Base-by-base conservation (phyloP, 2,113 vertebrate species). In the Cygnus atratus region DNA sequence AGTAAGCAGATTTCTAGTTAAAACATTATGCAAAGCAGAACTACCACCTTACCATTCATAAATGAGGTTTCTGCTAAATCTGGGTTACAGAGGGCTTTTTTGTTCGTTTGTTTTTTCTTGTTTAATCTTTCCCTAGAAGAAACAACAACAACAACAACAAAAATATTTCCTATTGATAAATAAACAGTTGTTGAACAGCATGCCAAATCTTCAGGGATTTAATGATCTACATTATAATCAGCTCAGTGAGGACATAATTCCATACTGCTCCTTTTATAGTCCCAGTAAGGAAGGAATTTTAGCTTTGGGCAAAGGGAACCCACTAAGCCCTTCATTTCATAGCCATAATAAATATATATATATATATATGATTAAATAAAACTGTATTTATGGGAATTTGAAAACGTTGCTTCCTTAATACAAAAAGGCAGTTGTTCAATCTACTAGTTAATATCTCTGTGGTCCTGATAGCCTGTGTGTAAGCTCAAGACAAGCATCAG, bases 301-400 rank as follows among this genome's bases (percentile, higher is more conserved):
- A 70, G 26, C 80, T 92, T 75, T 62, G 68, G 75, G 57, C 59
- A 94, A 95, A 93, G 72, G 72, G 62, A 96, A 84, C 20, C 26
- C 13, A 92, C 90, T 92, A 92, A 94, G 48, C 43, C 48, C 59
- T 79, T 94, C 11, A 66, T 80, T 93, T 95, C 75, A 18, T 46
- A 63, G 19, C 29, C 83, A 62, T 72, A 91, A 88, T 88, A n/a
- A 76, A 65, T 46, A 46, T 44, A 46, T 20, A 48, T 21, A 48
- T 48, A 93, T 95, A 62, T 61, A 63, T 22, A 63, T 46, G 3
- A 43, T 86, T 92, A 76, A 94, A 74, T 68, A 80, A 84, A 95
- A 77, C 58, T 0, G 0, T n/a, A 84, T 71, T 81, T 90, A 46
- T 66, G 37, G 55, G 31, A 86, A 85, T 67, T 77, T 77, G 66